A percentile compares a stretch with the other conserved stretches of the same genome.
Conservation (phyloP, 2,797 vertebrate species). For the Lycodopsis pacificus region DNA sequence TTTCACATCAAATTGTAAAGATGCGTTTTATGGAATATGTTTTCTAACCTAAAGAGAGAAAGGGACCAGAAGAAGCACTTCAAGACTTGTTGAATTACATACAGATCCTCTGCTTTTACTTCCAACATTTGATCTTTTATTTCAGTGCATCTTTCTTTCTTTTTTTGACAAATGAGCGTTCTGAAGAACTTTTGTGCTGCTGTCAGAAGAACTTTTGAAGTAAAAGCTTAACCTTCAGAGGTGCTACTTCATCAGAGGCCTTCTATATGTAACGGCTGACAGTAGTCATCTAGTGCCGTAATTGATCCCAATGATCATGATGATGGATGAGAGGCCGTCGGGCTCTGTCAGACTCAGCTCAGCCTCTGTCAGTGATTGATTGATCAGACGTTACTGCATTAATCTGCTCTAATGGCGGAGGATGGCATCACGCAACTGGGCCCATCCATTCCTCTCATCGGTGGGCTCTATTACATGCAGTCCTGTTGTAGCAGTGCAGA, state of each 20-base stretch:
- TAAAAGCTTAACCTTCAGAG: slow-evolving; percentile 20
- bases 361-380: slow-evolving; percentile 26
- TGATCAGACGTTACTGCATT: slow-evolving; percentile 4
- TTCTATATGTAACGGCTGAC: neutral
- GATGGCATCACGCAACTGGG: neutral
- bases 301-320: slow-evolving; percentile 5
- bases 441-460: neutral
- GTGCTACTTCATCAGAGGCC: neutral
- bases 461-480: neutral
- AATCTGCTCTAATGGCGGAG: slow-evolving; percentile 6
- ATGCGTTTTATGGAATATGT: neutral
- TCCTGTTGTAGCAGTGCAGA: neutral
- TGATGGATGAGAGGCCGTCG: slow-evolving; percentile 18
- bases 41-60: neutral
- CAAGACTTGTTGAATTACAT: too few species aligned
- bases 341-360: slow-evolving; percentile 29
- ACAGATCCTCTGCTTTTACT: too few species aligned
- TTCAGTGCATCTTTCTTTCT: neutral
- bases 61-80: neutral
- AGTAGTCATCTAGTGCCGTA: slow-evolving; percentile 3
- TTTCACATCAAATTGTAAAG: neutral
- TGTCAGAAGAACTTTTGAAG: slow-evolving; percentile 1
- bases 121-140: neutral
- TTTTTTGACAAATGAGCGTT: neutral
- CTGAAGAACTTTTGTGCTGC: neutral